These are phyloP conservation scores for Fistularia tabacaria DNA, from an alignment of 2,797 vertebrate species.

Conservation along the genomic window DNA sequence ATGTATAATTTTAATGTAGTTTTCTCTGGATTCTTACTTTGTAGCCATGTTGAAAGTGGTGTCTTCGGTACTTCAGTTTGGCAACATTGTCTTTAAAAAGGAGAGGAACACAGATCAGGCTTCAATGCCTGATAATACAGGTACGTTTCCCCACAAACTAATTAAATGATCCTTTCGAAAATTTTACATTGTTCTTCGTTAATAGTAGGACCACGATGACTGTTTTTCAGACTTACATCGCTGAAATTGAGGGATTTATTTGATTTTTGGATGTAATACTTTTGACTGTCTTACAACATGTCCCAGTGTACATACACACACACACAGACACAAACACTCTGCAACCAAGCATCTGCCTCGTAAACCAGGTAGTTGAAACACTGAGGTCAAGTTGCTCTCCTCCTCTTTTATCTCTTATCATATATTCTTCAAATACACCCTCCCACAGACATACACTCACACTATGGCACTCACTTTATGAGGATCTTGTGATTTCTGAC, in stretches of 20 bases:
- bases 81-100: conserved; percentile 97
- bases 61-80: conserved; percentile 95
- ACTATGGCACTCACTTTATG: conserved; percentile 11
- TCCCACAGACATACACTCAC: conserved; percentile 16
- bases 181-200: too few relatives aligned
- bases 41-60: conserved; percentile 96
- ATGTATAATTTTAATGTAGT: not conserved
- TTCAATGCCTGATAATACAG: conserved; percentile 98
- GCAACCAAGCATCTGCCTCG: conserved; percentile 24
- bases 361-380: conserved; percentile 11
- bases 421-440: conserved; percentile 37
- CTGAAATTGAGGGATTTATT: too few relatives aligned
- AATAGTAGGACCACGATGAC: too few relatives aligned
- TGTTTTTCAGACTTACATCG: too few relatives aligned
- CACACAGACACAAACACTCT: not conserved
- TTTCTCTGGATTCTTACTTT: not conserved
- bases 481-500: conserved; percentile 36
- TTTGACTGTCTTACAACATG: too few relatives aligned
- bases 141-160: conserved; percentile 54
- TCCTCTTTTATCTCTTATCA: conserved; percentile 34
- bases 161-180: too few relatives aligned
- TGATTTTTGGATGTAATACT: too few relatives aligned
- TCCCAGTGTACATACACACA: too few relatives aligned
- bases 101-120: conserved; percentile 97
- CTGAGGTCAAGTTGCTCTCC: conserved; percentile 26